Percentiles rank a stretch among this genome's conserved stretches.
phyloP scores from a whole-genome alignment of 1,140 invertebrate genomes.

The Drosophila micromelanica region DNA sequence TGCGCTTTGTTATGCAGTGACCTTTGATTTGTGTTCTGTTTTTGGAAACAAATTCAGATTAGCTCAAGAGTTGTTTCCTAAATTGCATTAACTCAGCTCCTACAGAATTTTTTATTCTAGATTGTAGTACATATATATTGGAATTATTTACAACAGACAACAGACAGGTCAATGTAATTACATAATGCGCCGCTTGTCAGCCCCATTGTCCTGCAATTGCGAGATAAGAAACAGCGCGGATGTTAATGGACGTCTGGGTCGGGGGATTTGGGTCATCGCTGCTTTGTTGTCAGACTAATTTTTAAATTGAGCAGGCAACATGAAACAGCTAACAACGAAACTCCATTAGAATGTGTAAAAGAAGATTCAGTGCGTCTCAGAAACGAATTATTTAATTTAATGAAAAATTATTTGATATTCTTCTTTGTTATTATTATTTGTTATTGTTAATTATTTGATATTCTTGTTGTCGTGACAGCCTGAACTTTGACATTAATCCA shows the following conservation, averaged over 20 bases:
- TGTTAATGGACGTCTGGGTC: background rate
- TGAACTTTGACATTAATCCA: conserved; percentile 14
- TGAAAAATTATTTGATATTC: conserved; percentile 45
- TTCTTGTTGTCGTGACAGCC: conserved; percentile 34
- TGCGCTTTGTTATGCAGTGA: background rate
- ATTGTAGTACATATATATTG: conserved; percentile 5
- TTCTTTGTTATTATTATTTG: too few relatives aligned
- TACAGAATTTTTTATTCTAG: too few relatives aligned
- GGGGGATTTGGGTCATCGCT: conserved; percentile 7
- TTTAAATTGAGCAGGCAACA: conserved; percentile 27
- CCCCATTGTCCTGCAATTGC: conserved; percentile 64
- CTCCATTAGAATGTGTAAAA: conserved; percentile 23
- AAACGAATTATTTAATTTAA: conserved; percentile 34
- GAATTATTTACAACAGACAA: background rate
- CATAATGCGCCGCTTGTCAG: conserved; percentile 54
- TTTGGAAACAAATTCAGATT: conserved; percentile 5
- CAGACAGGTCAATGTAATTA: conserved; percentile 52
- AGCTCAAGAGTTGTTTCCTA: background rate
- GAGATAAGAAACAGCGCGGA: conserved; percentile 26
- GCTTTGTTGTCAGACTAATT: conserved; percentile 57
- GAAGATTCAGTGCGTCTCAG: background rate
- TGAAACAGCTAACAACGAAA: conserved; percentile 1
- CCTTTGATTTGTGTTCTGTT: conserved; percentile 24
- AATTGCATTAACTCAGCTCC: too few relatives aligned
- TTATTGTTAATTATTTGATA: conserved; percentile 50